Evolutionary conservation across 2,797 vertebrate species (phyloP), one percentile per base, ranked within the genome.

Genomic region (Astyanax mexicanus): DNA sequence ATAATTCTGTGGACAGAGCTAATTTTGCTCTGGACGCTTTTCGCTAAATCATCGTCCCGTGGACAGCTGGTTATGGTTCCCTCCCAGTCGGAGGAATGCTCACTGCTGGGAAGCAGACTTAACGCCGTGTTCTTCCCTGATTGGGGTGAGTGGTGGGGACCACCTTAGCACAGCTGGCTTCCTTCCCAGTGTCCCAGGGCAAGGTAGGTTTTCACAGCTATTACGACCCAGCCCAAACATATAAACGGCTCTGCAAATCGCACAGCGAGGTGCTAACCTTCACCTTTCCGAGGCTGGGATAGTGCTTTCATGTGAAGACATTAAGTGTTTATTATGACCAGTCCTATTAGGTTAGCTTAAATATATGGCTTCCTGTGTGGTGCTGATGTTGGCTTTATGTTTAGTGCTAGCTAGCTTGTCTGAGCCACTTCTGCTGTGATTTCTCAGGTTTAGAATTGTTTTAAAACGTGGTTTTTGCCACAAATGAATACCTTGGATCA

Each of bases 41-140:
- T 55, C 25, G 65, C 67, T 79, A 73, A 72, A 81, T 81, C 76
- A 72, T 68, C 47, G 21, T 12, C 35, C 21, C 15, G n/a, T 21
- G 57, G 49, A 40, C 51, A 40, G 29, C 19, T 21, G 10, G 27
- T 72, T 72, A 72, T 78, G 64, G 47, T 55, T 69, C 32, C 40
- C 70, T 72, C 71, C 45, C 42, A 55, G 72, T 74, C n/a, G 19
- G 62, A 72, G 66, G 72, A 75, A 78, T 79, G 69, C 64, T 75
- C 61, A 45, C 51, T 58, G 67, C 45, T 60, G 72, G 71, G 52
- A 57, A 57, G 37, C 51, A 25, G 44, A 60, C 40, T 69, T 29
- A 25, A 62, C 17, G 6, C 25, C 54, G 25, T 21, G 23, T 64
- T 42, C 60, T 3, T 69, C 49, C 70, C 45, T 73, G 57, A 79